Percentiles rank a stretch among this genome's conserved stretches.
Conservation (phyloP, 2,888 invertebrate genomes). For the Cremastinae sp. region DNA sequence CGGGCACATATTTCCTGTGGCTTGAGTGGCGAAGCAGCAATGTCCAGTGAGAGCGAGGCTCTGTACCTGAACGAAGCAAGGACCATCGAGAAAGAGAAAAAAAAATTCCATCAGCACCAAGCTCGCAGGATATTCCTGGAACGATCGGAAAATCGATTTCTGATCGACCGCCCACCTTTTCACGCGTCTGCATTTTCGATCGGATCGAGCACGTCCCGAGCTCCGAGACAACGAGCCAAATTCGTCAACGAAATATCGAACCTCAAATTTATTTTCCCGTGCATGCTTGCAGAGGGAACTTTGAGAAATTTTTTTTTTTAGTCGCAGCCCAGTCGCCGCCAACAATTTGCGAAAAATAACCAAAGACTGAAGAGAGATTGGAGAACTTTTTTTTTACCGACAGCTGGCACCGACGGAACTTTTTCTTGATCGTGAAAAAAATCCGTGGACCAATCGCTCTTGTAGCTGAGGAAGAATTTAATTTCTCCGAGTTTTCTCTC, state of each 20-base stretch:
- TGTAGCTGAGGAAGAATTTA: conserved; percentile 5
- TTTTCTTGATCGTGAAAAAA: conserved; percentile 10
- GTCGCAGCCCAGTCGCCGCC: background rate
- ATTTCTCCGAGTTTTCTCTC: conserved; percentile 26
- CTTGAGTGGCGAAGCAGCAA: conserved; percentile 86
- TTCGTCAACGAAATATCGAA: conserved; percentile 2
- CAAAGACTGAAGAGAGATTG: conserved; percentile 29
- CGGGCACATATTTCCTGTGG: conserved; percentile 88
- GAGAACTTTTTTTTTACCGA: conserved; percentile 3
- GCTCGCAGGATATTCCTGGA: conserved; percentile 54
- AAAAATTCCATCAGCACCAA: conserved; percentile 47
- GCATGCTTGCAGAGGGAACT: background rate
- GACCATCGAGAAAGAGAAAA: conserved; percentile 14
- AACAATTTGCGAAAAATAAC: conserved; percentile 9
- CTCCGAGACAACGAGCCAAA: background rate
- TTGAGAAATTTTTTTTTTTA: conserved; percentile 10
- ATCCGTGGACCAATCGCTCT: background rate
- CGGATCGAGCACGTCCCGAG: conserved; percentile 13
- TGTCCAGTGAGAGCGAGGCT: conserved; percentile 69
- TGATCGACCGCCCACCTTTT: conserved; percentile 21
- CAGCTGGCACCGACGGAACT: background rate
- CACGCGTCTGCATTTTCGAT: conserved; percentile 21
- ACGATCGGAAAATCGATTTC: conserved; percentile 40
- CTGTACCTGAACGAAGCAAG: conserved; percentile 64
- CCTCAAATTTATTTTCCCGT: background rate